Base-by-base conservation (phyloP, 2,113 vertebrate genomes). In the Syrrhaptes paradoxus region DNA sequence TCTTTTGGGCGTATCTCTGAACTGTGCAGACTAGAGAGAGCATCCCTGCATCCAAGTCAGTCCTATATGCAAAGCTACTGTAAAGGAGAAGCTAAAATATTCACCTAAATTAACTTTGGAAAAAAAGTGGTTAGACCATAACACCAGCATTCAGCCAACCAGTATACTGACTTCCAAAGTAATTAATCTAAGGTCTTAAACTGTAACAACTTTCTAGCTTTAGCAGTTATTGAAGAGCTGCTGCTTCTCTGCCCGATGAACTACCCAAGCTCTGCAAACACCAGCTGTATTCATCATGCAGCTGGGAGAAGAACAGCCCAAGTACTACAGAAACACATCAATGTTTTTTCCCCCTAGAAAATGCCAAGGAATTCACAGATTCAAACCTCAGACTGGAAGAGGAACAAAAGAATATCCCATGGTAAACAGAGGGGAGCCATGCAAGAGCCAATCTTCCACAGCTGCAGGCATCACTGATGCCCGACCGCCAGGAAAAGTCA, bases 401-500 rank as follows among this genome's bases (percentile, higher is more conserved):
- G 3, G 24, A 70, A 36, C 8, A 36, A 38, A 63, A 62, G 24
- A 81, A 45, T 19, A 62, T 38, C 20, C 18, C 17, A 13, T 3
- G 38, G 43, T 10, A 45, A 89, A 48, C 10, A 73, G 26, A 34
- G 10, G 22, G 20, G 11, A 46, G 4, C 10, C 11, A 26, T 13
- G 8, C 19, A 32, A 77, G 14, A 62, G 17, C 19, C 9, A n/a
- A 2, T 49, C 5, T 61, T 77, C 24, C 36, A n/a, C 38, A 57
- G 32, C 6, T 4, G 4, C 0, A 1, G 20, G 38, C 25, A 70
- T 17, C 1, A 13, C 55, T n/a, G 18, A 9, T 22, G 25, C 43
- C 26, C 1, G 0, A 66, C 21, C 29, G 32, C 11, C 67, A 73
- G 19, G 32, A 68, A 63, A 61, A 1, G 0, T 26, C 34, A 85